These are phyloP conservation scores for Coelinius sp. DNA, from an alignment of 2,888 invertebrate genomes.

Conservation along the genomic window DNA sequence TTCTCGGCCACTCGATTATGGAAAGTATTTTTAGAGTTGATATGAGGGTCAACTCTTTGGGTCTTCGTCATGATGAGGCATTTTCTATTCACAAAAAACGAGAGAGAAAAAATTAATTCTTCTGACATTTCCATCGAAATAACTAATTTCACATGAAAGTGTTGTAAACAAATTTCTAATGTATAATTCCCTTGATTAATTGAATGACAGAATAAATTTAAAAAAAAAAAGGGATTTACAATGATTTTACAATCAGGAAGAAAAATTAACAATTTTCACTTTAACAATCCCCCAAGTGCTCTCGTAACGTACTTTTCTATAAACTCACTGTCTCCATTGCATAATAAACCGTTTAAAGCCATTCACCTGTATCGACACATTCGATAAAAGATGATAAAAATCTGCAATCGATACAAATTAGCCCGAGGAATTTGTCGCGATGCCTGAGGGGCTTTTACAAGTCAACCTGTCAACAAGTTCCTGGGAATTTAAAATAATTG, in stretches of 20 bases:
- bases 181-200: neutral
- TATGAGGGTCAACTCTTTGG: neutral
- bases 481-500: constrained; percentile 1
- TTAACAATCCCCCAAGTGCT: constrained; percentile 29
- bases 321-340: constrained; percentile 39
- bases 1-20: neutral
- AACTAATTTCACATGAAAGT: too few relatives aligned
- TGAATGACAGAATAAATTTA: neutral
- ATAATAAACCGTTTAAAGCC: constrained; percentile 45
- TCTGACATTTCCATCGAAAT: too few relatives aligned
- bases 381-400: neutral
- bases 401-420: neutral
- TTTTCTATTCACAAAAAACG: neutral
- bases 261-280: constrained; percentile 37
- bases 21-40: neutral
- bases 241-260: constrained; percentile 20
- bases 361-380: constrained; percentile 43
- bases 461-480: constrained; percentile 1
- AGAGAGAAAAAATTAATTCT: too few relatives aligned
- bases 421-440: neutral
- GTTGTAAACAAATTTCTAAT: too few relatives aligned
- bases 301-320: constrained; percentile 25
- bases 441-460: neutral
- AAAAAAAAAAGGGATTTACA: constrained; percentile 3
- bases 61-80: neutral